Conservation (phyloP, 2,888 invertebrate genomes). For the Punctoribates punctum region DNA sequence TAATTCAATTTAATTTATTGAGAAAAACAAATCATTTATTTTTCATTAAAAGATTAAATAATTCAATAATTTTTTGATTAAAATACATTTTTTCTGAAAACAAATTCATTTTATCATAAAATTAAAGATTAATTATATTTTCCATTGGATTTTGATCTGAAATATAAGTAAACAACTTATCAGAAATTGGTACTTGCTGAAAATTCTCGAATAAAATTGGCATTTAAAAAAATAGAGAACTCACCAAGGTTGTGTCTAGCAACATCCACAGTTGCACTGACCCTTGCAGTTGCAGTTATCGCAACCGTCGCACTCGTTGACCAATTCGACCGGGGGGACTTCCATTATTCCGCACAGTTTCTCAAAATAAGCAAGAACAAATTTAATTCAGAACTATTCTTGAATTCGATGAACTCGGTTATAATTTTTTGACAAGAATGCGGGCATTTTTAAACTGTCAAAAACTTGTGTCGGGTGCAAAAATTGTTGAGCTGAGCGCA, state of each 20-base stretch:
- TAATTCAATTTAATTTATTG: too few species aligned
- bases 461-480: background rate
- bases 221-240: background rate
- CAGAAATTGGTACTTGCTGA: too few species aligned
- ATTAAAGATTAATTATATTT: too few species aligned
- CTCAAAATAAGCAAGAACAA: background rate
- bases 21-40: too few species aligned
- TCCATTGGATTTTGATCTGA: too few species aligned
- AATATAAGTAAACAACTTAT: too few species aligned
- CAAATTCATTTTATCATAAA: too few species aligned
- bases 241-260: background rate
- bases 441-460: background rate
- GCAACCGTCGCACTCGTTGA: background rate
- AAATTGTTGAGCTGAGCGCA: background rate
- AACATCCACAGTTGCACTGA: background rate
- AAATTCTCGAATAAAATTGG: too few species aligned
- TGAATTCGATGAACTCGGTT: background rate
- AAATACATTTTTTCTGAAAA: too few species aligned
- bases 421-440: background rate
- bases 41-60: too few species aligned
- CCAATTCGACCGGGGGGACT: background rate
- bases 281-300: background rate
- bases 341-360: background rate
- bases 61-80: too few species aligned
- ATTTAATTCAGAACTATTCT: background rate